Evolutionary conservation across 1,140 invertebrate species (phyloP).

Genomic region (Halyomorpha halys): DNA sequence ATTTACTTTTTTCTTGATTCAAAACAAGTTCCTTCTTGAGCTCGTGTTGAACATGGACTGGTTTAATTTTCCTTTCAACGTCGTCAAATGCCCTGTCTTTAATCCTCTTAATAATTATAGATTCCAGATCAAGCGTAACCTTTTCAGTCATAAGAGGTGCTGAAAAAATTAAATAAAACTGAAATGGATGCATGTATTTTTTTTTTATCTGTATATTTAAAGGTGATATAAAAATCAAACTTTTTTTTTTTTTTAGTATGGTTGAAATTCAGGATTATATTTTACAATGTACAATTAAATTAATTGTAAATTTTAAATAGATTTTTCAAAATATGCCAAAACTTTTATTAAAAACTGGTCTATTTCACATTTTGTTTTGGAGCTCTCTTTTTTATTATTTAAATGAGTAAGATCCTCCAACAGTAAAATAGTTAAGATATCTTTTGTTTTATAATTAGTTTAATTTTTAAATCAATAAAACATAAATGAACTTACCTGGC

Average conservation of each 20-base stretch:
- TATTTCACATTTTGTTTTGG: too few relatives aligned
- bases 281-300: too few relatives aligned
- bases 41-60: conserved; percentile 67
- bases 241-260: neutral
- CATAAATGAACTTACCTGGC: conserved; percentile 43
- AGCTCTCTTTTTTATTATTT: too few relatives aligned
- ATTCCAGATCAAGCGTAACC: conserved; percentile 76
- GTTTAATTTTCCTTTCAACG: conserved; percentile 81
- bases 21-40: conserved; percentile 85
- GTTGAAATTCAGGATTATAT: too few relatives aligned
- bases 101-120: conserved; percentile 81
- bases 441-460: too few relatives aligned
- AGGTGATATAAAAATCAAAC: too few relatives aligned
- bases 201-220: too few relatives aligned
- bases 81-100: conserved; percentile 95
- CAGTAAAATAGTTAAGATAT: too few relatives aligned
- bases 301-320: too few relatives aligned
- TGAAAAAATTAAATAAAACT: conserved; percentile 27
- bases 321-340: too few relatives aligned
- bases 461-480: neutral
- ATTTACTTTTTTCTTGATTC: conserved; percentile 91
- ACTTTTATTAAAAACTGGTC: too few relatives aligned
- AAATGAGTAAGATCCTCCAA: too few relatives aligned
- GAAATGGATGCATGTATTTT: neutral
- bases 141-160: conserved; percentile 86